Evolutionary conservation across 2,888 invertebrate genomes (phyloP), one percentile per base, ranked within the genome.

Genomic region (Chymomyza fuscimana): DNA sequence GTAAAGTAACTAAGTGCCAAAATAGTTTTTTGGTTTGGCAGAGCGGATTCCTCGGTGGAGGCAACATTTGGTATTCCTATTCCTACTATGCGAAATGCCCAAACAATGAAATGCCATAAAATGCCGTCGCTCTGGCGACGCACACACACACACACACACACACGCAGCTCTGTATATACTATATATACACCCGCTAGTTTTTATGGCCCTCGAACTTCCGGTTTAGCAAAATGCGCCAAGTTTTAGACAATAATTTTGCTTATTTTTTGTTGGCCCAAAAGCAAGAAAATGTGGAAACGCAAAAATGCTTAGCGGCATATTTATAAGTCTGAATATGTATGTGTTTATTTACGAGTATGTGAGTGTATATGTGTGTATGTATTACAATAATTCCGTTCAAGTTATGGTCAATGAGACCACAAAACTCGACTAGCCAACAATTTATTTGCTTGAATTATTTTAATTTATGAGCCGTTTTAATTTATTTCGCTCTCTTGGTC

Each of bases 401-500:
- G 40, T 46, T 46, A 46, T 46, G 40, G 40, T 46, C 40, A 46
- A 46, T 46, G 40, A 46, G 40, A 46, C 40, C 40, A 46, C 40
- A 69, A 12, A 70, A 65, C 62, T 68, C 63, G 71, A 74, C 72
- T 73, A 86, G 71, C 73, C 73, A 71, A 69, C 65, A 72, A 73
- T 15, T 61, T 56, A 73, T 74, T 59, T 46, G 73, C 77, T 67
- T 63, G 65, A 77, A 71, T 72, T 70, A 69, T 64, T 73, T 75
- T 87, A 78, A 89, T 89, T 88, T 86, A 88, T 86, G 82, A 76
- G 87, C 82, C 80, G 80, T 63, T 81, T 76, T 89, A 88, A 86
- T 88, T 88, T 82, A 86, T 89, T 84, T 84, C 82, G 84, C 82
- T 56, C 70, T 15, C 40, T 61, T 60, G 61, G 59, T 54, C 36